Percentiles rank a stretch among this genome's conserved stretches.
Conservation (phyloP, 2,113 vertebrate species). For the Microtus pennsylvanicus region DNA sequence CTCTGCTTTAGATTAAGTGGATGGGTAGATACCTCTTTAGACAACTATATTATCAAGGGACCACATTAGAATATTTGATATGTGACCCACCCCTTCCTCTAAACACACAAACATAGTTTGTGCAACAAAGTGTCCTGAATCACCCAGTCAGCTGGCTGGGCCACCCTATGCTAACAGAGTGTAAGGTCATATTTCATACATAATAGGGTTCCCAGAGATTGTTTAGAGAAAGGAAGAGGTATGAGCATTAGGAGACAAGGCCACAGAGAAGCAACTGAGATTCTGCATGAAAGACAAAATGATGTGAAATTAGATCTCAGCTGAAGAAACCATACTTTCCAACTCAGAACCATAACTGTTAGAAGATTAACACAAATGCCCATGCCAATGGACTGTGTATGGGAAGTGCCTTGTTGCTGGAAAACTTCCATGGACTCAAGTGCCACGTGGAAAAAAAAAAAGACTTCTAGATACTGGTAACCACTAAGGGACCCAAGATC, state of each 20-base stretch:
- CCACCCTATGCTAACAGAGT: background rate
- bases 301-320: background rate
- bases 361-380: background rate
- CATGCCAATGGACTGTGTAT: background rate
- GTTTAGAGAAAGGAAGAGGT: background rate
- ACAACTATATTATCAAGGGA: background rate
- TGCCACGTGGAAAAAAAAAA: background rate
- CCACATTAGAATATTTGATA: background rate
- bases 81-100: background rate
- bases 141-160: background rate
- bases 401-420: background rate
- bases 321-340: background rate
- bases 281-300: background rate
- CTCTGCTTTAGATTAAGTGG: background rate
- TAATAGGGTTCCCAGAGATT: background rate
- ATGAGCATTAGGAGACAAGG: background rate
- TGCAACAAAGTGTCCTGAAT: background rate
- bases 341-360: background rate
- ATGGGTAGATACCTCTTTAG: background rate
- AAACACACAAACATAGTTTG: background rate
- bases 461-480: background rate
- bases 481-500: background rate
- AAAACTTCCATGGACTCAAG: background rate
- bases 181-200: background rate
- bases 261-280: background rate